Base-by-base conservation (phyloP, 2,113 vertebrate genomes). In the Chionodraco myersi region DNA sequence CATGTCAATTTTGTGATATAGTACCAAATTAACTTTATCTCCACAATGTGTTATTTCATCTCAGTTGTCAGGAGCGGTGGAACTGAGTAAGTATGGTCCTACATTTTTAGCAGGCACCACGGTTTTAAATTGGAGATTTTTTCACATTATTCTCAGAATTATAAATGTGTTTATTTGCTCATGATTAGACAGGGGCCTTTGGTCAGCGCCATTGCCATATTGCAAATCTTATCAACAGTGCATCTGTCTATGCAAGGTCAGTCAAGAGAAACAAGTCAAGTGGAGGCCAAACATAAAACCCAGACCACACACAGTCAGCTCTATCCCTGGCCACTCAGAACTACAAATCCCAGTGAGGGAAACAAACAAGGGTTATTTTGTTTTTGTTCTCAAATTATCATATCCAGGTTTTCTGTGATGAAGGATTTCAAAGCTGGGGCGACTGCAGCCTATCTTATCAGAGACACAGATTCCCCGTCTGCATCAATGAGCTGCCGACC, bases 341-440 rank as follows among this genome's bases (percentile, higher is more conserved):
- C 0, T 11, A 26, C 4, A 62, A 30, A 69, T 69, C 6, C 21
- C 12, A 72, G 10, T n/a, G 62, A 66, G 67, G 14, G 47, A 62
- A 15, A 59, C 13, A 26, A 14, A 63, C 3, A 12, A 61, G 23
- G 41, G 1, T 2, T 15, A 0, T 45, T 63, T 79, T 41, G 36
- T 68, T 66, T n/a, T 74, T 7, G 4, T 18, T 69, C 70, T 75
- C n/a, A 71, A 77, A 87, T 62, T n/a, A 84, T 84, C 72, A 72
- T 41, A 91, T 52, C 44, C 64, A 84, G 75, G 69, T 87, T 82
- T 71, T 72, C 78, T 21, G 60, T 64, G 79, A 89, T 83, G 59
- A 68, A 45, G 48, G 36, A 64, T 82, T 86, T 90, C 58, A 82
- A 86, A 41, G 82, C 72, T 75, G 41, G 26, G 77, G 69, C 16